These are phyloP conservation scores for Patiria pectinifera DNA, from an alignment of 53 echinoderm and acorn worm species.

Conservation along the genomic window DNA sequence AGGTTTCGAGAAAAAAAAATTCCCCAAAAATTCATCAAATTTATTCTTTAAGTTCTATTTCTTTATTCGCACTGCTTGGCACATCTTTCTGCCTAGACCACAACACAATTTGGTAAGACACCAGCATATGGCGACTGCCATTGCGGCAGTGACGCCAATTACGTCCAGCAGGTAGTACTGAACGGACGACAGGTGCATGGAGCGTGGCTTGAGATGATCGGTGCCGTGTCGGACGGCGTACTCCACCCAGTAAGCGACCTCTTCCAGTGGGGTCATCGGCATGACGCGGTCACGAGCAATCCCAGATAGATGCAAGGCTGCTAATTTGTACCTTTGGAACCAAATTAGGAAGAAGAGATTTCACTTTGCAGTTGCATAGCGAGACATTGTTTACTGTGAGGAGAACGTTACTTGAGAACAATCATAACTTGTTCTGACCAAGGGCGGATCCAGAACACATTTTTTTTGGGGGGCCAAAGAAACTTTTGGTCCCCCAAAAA, in stretches of 20 bases:
- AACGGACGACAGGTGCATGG: constrained; percentile 41
- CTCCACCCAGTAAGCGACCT: constrained; percentile 60
- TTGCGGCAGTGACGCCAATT: not conserved
- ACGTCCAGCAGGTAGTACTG: constrained; percentile 66
- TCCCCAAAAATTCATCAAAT: no score
- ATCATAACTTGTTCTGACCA: no score
- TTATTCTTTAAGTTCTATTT: no score
- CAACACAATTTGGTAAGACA: not conserved
- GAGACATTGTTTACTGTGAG: no score
- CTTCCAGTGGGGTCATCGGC: constrained; percentile 33
- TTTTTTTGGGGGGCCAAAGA: no score
- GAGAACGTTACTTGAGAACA: no score
- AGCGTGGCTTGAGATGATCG: constrained; percentile 37
- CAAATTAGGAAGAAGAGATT: no score
- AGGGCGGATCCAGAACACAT: no score
- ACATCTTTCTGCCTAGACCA: not conserved
- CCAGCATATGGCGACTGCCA: not conserved
- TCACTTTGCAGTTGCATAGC: no score
- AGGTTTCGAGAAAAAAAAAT: no score
- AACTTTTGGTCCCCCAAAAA: no score
- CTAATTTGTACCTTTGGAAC: constrained; percentile 33
- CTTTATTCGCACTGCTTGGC: no score
- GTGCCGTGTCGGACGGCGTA: constrained; percentile 60
- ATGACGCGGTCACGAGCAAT: constrained; percentile 45
- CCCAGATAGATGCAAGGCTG: constrained; percentile 20